These are phyloP conservation scores for Argyrosomus japonicus DNA, from an alignment of 2,113 vertebrate genomes.

Conservation along the genomic window DNA sequence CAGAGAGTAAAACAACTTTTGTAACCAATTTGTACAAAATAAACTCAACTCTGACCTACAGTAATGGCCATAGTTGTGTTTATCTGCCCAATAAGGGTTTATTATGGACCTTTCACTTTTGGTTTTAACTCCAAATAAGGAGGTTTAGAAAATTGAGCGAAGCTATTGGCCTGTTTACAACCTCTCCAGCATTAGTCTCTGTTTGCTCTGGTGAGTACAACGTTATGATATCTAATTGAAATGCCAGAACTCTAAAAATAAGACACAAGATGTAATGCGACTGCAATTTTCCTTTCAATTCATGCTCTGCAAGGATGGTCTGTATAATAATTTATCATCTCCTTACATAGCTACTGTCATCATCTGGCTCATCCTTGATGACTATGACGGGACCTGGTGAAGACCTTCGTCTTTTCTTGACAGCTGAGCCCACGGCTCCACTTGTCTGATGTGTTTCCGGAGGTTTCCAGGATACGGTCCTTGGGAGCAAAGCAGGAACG, in stretches of 20 bases:
- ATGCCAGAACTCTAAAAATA: neutral
- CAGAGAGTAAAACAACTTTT: neutral
- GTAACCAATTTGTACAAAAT: neutral
- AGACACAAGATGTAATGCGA: neutral
- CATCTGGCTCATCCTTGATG: conserved; percentile 82
- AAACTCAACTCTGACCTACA: neutral
- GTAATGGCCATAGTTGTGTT: neutral
- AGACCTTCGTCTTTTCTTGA: conserved; percentile 71
- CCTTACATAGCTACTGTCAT: conserved; percentile 76
- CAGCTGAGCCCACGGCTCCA: conserved; percentile 52
- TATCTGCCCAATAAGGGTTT: neutral
- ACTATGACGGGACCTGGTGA: conserved; percentile 78
- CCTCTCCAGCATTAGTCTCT: too few relatives aligned
- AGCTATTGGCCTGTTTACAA: too few relatives aligned
- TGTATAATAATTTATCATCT: conserved; percentile 25
- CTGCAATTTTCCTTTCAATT: neutral
- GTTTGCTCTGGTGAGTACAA: neutral
- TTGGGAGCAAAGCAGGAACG: conserved; percentile 34
- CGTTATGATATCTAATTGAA: too few relatives aligned
- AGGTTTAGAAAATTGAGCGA: neutral
- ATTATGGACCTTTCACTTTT: neutral
- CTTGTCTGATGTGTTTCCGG: conserved; percentile 58
- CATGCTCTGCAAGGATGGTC: neutral
- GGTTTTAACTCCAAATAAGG: neutral
- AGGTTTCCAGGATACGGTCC: conserved; percentile 73